phyloP scores from a whole-genome alignment of 2,888 invertebrate species.

The Caenorhabditis sp. region DNA sequence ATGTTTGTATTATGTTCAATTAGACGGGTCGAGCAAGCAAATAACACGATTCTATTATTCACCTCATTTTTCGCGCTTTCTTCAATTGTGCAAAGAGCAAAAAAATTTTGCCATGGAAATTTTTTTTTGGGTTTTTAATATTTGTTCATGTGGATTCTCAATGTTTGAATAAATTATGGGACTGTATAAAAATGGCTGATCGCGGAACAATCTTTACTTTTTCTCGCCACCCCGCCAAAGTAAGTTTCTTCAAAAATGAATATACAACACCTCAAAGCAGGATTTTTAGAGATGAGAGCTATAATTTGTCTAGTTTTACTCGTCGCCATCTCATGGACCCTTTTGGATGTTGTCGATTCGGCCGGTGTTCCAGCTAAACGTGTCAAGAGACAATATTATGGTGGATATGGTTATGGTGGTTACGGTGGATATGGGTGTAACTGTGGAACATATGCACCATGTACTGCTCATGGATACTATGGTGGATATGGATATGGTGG shows the following conservation, averaged over 20 bases:
- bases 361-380: conserved; percentile 35
- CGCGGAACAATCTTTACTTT: conserved; percentile 12
- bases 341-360: conserved; percentile 38
- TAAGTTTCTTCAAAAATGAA: neutral
- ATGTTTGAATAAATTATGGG: too few relatives aligned
- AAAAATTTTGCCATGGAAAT: too few relatives aligned
- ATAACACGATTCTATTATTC: neutral
- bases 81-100: too few relatives aligned
- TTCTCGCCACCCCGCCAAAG: conserved; percentile 8
- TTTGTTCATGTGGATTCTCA: too few relatives aligned
- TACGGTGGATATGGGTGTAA: conserved; percentile 29
- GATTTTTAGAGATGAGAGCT: conserved; percentile 14
- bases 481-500: conserved; percentile 22
- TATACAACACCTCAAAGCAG: neutral
- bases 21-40: neutral
- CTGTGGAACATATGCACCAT: conserved; percentile 42
- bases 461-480: conserved; percentile 24
- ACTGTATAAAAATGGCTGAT: too few relatives aligned
- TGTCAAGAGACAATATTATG: conserved; percentile 39
- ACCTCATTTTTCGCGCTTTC: neutral
- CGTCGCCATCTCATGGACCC: conserved; percentile 41
- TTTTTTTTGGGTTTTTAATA: too few relatives aligned
- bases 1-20: neutral
- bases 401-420: conserved; percentile 22
- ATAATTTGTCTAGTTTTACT: conserved; percentile 36